Base-by-base conservation (phyloP, 2,113 vertebrate species). In the Camelus bactrianus region DNA sequence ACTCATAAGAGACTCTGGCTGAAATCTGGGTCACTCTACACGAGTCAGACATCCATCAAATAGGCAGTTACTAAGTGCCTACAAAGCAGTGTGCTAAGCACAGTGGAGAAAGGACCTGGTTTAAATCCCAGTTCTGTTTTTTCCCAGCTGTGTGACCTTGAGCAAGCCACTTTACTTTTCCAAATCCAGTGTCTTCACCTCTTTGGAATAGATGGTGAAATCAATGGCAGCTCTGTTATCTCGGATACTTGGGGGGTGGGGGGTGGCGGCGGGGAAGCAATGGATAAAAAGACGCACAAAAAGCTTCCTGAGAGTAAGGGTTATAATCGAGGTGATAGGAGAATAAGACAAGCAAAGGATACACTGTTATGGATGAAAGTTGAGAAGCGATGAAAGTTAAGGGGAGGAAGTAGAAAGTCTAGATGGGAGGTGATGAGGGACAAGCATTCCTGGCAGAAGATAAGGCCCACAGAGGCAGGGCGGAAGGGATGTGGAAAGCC, bases 11-110 rank as follows among this genome's bases (percentile, higher is more conserved):
- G 89, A 35, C 84, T 77, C 79, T 3, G 14, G 80, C 81, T 94
- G 86, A 87, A 94, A 96, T 97, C 94, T 96, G 94, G 96, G 94
- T 96, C 92, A 89, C 64, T 79, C 52, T 46, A 75, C 85, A 50
- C 1, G 13, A 75, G 93, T 24, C 1, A 30, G 73, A 70, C 89
- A 92, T 90, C 91, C 84, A 97, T 94, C 91, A 97, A 20, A 72
- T 48, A 73, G 65, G 80, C 87, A 91, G 92, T 70, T 67, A 84
- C 93, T 83, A 80, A 92, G 79, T 64, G 89, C 81, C 93, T 64
- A 94, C 91, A 87, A 92, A 67, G 75, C 88, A 54, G 54, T 14
- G 81, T 91, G 86, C 70, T 95, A 28, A 91, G 77, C 35, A 20
- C 52, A 5, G 50, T 0, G 0, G 60, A 48, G 60, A 64, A 4